A percentile compares a stretch with the other conserved stretches of the same genome.
Evolutionary conservation across 1,140 invertebrate genomes (phyloP).

Genomic region (Trachymyrmex cornetzi): DNA sequence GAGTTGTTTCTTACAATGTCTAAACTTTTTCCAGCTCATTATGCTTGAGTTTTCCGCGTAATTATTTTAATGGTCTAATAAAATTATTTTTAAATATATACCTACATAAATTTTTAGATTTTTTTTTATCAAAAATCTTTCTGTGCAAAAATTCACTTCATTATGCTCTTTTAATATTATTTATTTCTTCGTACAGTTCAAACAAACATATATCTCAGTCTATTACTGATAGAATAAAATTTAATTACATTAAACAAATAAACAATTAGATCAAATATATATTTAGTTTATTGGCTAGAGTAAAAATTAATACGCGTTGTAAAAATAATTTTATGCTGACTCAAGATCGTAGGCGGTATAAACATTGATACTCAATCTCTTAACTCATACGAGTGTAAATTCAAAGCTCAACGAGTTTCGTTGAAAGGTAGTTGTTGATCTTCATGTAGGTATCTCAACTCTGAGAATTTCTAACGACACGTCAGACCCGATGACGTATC

Average conservation of each 20-base stretch:
- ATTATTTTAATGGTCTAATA: too few species aligned
- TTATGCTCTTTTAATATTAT: not conserved
- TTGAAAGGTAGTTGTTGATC: slow-evolving; percentile 6
- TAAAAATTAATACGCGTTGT: not conserved
- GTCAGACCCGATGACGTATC: slow-evolving; percentile 49
- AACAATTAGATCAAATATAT: not conserved
- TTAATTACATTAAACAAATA: not conserved
- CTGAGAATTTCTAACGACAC: slow-evolving; percentile 38
- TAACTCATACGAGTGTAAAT: slow-evolving; percentile 6
- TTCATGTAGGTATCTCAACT: not conserved
- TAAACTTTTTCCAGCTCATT: too few species aligned
- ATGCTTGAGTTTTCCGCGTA: too few species aligned
- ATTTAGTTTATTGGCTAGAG: not conserved
- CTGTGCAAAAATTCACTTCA: not conserved
- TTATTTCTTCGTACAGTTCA: not conserved
- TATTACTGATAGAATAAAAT: not conserved
- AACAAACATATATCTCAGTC: not conserved
- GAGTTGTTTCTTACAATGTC: too few species aligned
- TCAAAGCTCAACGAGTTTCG: slow-evolving; percentile 46
- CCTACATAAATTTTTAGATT: too few species aligned
- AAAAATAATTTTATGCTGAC: not conserved
- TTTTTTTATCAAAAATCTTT: too few species aligned
- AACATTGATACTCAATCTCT: slow-evolving; percentile 20
- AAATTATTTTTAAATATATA: too few species aligned
- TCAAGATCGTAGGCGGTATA: not conserved